Evolutionary conservation across 1,140 invertebrate species (phyloP), one percentile per base, ranked within the genome.

Genomic region (Elysia chlorotica): DNA sequence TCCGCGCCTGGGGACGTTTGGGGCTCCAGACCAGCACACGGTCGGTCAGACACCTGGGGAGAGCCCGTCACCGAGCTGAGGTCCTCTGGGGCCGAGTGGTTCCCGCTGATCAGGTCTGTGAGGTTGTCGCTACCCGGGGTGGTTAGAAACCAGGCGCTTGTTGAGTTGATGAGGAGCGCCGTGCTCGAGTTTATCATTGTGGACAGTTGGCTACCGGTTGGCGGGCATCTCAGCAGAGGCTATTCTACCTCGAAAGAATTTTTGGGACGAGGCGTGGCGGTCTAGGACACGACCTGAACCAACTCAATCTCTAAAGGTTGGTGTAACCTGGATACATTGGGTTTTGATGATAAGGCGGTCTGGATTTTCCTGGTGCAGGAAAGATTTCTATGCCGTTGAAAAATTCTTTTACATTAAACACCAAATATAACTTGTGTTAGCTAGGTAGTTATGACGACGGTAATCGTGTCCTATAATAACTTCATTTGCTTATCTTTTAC

Each of bases 121-220:
- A 30, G 23, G 61, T 25, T 21, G 6, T 65, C 53, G 21, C n/a
- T 67, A 28, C 54, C 67, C 41, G 41, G n/a, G 10, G 41, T 14
- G 65, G 66, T 73, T 21, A 65, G 2, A 14, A 48, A 4, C 67
- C 57, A 71, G 14, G 38, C 57, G 30, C 57, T 71, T 1, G 69
- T 21, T 62, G 61, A 62, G 57, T 62, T 71, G 14, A 1, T 53
- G 28, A 37, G 57, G 28, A 10, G 23, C 14, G 35, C 14, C 14
- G 1, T 17, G 14, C 10, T n/a, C 65, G 6, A 63, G 31, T 19
- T 25, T 31, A 1, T 35, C 35, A 2, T n/a, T 21, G 1, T 36
- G 3, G n/a, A 25, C 33, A n/a, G 38, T 35, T 35, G 35, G 6
- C 4, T n/a, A 21, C 35, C 23, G 35, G 17, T 35, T 2, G 35